Evolutionary conservation across 2,113 vertebrate species (phyloP), one percentile per base, ranked within the genome.

Genomic region (Synchiropus splendidus): DNA sequence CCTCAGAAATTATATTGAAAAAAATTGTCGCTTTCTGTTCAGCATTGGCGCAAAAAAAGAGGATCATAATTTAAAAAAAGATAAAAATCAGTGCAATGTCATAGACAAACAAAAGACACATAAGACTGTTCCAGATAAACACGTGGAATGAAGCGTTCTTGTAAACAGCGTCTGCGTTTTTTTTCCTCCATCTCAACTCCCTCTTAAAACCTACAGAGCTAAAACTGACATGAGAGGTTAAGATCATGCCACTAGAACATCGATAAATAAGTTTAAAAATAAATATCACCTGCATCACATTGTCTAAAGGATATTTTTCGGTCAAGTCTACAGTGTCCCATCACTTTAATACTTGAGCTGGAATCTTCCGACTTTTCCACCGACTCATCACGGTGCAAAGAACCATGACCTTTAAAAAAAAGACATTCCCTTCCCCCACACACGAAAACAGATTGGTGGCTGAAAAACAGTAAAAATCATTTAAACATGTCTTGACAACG

Each of bases 41-140:
- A 78, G 73, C 79, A 79, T 82, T 79, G 74, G 85, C 58, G 81
- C 72, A 81, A 51, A 31, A 21, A 12, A 32, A 32, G 34, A 18
- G 81, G 75, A 79, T 42, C 12, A 27, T 27, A 10, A 10, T 44
- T 16, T 48, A 34, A 12, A 31, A 46, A 39, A 33, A 40, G 36
- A 45, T 47, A 58, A 71, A 75, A 2, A 72, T 93, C 89, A 93
- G 89, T 92, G 90, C 89, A 88, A 86, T 75, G 79, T 72, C 65
- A 79, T 77, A 77, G 83, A 77, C 67, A 79, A 83, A 68, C 67
- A 75, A 82, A 61, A 70, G 42, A 67, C 42, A 49, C 50, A 61
- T 63, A 70, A 61, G 70, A 54, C 56, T 67, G 47, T 36, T 44
- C 32, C 44, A 68, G 39, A 61, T 9, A 59, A 51, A 59, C 13